Evolutionary conservation across 2,797 vertebrate species (phyloP).

Genomic region (Prunella strophiata): DNA sequence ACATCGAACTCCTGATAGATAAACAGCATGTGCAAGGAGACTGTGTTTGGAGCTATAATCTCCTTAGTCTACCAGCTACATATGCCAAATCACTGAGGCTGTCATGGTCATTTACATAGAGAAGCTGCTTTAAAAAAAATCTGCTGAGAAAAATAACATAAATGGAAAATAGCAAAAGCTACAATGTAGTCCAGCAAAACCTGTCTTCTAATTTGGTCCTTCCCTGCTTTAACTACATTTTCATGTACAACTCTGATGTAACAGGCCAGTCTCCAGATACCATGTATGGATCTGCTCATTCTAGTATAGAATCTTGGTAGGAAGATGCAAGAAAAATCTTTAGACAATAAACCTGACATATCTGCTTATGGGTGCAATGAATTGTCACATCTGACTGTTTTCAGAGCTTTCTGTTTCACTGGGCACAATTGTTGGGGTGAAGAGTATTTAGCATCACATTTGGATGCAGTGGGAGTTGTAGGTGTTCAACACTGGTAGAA

Average conservation of each 20-base stretch:
- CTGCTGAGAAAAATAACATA: background rate
- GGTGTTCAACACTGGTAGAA: background rate
- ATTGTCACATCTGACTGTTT: background rate
- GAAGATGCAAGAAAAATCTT: background rate
- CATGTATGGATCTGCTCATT: background rate
- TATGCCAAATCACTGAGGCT: background rate
- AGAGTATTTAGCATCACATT: conserved; percentile 1
- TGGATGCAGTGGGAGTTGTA: conserved; percentile 21
- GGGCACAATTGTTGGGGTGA: background rate
- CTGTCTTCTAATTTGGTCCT: background rate
- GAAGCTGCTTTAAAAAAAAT: background rate
- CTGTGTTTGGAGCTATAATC: background rate
- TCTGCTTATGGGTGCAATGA: background rate
- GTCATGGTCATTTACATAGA: background rate
- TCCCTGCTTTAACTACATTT: background rate
- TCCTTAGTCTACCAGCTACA: background rate
- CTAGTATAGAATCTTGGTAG: background rate
- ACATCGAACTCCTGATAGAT: background rate
- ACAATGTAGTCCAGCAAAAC: background rate
- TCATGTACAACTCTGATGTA: background rate
- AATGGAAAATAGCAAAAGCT: conserved; percentile 16
- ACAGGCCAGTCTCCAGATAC: background rate
- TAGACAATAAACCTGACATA: background rate
- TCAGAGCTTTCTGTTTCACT: background rate
- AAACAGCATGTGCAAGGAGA: background rate